These are phyloP conservation scores for Tineola bisselliella DNA, from an alignment of 2,888 invertebrate species.

Conservation along the genomic window DNA sequence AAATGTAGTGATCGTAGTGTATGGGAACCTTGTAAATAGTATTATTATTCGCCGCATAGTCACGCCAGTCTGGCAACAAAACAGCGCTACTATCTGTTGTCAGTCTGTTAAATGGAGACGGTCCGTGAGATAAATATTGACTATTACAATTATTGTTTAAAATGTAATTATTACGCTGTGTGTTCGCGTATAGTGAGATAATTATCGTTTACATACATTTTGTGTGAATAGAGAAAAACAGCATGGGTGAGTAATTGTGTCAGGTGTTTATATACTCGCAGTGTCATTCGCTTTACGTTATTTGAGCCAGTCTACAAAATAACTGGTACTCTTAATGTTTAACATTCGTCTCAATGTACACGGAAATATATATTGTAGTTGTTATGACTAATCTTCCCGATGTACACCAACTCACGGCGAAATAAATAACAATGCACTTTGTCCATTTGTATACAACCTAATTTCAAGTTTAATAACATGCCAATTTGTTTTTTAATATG, in stretches of 20 bases:
- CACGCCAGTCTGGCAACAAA: slow-evolving; percentile 68
- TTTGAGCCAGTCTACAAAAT: background rate
- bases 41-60: slow-evolving; percentile 22
- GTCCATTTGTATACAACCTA: background rate
- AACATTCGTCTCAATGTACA: background rate
- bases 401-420: background rate
- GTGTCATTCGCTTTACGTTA: background rate
- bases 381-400: no score
- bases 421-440: background rate
- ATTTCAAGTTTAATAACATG: background rate
- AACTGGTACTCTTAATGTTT: background rate
- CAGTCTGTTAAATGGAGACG: slow-evolving; percentile 77
- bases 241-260: background rate
- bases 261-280: background rate
- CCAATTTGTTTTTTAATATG: no score
- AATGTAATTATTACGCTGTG: slow-evolving; percentile 40
- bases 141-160: slow-evolving; percentile 34
- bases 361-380: background rate
- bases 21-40: slow-evolving; percentile 1
- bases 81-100: slow-evolving; percentile 81
- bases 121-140: slow-evolving; percentile 72
- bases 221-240: slow-evolving; percentile 1
- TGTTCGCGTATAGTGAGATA: slow-evolving; percentile 32
- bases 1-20: background rate
- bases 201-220: slow-evolving; percentile 19